Base-by-base conservation (phyloP, 2,113 vertebrate species). In the Pygoscelis adeliae region DNA sequence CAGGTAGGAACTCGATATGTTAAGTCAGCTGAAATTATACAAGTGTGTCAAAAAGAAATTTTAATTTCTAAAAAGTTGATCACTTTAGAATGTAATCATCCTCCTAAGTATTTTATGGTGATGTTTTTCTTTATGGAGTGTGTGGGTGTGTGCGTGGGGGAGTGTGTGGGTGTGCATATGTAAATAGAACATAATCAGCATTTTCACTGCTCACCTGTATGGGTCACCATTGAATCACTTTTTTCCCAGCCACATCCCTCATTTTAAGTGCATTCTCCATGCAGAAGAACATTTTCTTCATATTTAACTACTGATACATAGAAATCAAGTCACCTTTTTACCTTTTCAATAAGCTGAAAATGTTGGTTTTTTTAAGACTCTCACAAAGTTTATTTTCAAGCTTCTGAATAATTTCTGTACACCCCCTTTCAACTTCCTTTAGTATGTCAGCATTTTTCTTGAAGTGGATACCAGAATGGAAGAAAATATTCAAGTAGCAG, bases 71-170 rank as follows among this genome's bases (percentile, higher is more conserved):
- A 55, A 59, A 56, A n/a, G 2, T 8, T 55, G 5, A 29, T 65
- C 1, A 15, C 27, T 53, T 44, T 30, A 29, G 21, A 55, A 67
- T 62, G 7, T 34, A 80, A 63, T 23, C 6, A 34, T 46, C 9
- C 2, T 42, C 2, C 0, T 18, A 55, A 47, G 6, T 32, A 18
- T 50, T 12, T 46, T 44, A 27, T 3, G 5, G 5, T 77, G 6
- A 20, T 15, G 8, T 56, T 67, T 46, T 72, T n/a, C 49, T 16
- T 50, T 44, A 20, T 30, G 10, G 36, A 17, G 18, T 7, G 18
- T 26, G 5, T 40, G 4, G 42, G 42, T 15, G 6, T 42, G 42
- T 42, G 44, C 7, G 44, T 47, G 18, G 5, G 34, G 13, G 27
- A 13, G 15, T 17, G 3, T 30, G 15, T 50, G 49, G 13, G 14